These are phyloP conservation scores for Rhipidura dahli DNA, from an alignment of 2,113 vertebrate genomes.

Conservation along the genomic window DNA sequence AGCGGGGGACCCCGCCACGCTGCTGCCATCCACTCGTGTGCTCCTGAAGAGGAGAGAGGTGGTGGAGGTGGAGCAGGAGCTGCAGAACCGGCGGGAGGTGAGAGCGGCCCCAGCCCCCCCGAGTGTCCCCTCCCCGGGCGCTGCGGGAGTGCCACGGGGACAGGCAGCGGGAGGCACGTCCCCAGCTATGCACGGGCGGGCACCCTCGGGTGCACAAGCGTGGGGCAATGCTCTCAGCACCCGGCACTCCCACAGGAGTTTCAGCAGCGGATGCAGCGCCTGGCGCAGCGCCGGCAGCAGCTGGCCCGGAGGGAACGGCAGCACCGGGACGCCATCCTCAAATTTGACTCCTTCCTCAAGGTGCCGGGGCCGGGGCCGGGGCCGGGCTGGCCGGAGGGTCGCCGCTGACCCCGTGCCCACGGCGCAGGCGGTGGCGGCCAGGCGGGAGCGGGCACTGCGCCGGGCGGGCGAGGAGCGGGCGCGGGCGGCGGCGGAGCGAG, in stretches of 20 bases:
- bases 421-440: background rate
- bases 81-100: conserved; percentile 71
- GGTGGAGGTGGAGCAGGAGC: background rate
- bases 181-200: rapidly evolving
- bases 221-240: background rate
- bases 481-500: background rate
- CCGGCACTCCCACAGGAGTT: conserved; percentile 47
- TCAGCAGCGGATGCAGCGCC: conserved; percentile 30
- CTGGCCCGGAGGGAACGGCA: conserved; percentile 54
- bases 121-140: background rate
- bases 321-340: conserved; percentile 28
- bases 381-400: rapidly evolving
- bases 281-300: conserved; percentile 54
- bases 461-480: background rate
- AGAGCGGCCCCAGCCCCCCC: background rate
- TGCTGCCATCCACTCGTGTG: background rate
- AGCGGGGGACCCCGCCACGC: background rate
- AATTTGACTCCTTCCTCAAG: conserved; percentile 73
- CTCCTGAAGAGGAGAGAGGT: conserved; percentile 72
- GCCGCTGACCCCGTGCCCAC: rapidly evolving
- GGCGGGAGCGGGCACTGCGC: conserved; percentile 9
- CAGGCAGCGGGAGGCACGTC: rapidly evolving
- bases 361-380: background rate
- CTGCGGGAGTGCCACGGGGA: rapidly evolving
- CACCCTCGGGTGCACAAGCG: rapidly evolving